These are phyloP conservation scores for Sciurus vulgaris DNA, from an alignment of 2,797 vertebrate genomes.

Conservation along the genomic window DNA sequence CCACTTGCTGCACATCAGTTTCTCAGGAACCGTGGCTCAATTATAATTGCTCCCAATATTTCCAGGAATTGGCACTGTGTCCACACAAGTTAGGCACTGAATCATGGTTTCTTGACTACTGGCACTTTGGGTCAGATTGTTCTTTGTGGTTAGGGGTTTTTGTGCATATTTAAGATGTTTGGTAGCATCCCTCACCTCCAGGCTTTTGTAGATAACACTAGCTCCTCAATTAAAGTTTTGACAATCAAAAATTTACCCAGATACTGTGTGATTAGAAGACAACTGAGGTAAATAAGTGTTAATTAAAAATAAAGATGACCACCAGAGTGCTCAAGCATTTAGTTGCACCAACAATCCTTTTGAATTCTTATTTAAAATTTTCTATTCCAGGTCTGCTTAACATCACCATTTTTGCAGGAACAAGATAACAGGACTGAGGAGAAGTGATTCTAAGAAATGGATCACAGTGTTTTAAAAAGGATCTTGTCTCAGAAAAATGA, in stretches of 20 bases:
- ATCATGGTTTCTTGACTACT: background rate
- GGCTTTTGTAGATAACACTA: background rate
- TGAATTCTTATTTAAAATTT: no score
- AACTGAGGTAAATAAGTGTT: background rate
- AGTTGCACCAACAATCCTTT: background rate
- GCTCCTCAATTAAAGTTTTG: background rate
- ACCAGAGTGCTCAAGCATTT: background rate
- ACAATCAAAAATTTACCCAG: background rate
- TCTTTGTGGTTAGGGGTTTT: background rate
- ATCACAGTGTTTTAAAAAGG: background rate
- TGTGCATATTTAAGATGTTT: accelerated
- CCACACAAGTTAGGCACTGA: background rate
- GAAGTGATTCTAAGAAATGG: background rate
- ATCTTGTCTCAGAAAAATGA: no score
- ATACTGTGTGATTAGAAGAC: background rate
- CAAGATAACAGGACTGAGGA: no score
- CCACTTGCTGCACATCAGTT: background rate
- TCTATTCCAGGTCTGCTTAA: no score
- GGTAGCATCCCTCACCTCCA: background rate
- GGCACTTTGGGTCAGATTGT: background rate
- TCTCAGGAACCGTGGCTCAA: background rate
- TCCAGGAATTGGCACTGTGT: accelerated
- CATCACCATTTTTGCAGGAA: no score
- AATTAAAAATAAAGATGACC: background rate
- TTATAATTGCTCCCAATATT: background rate